Base-by-base conservation (phyloP, 64 coral and sea anemone genomes). In the Stichodactyla helianthus region DNA sequence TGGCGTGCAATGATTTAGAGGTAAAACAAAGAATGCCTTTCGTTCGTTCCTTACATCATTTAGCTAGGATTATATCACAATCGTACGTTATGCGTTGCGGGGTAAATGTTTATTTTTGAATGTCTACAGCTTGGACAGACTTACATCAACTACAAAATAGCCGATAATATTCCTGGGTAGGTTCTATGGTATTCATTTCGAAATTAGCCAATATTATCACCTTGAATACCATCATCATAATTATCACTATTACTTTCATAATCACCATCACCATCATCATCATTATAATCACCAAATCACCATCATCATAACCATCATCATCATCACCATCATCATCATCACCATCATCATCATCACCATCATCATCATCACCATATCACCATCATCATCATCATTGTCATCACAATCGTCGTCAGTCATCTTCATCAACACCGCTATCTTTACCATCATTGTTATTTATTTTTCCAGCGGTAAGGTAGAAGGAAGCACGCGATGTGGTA, bases 121-220 rank as follows among this genome's bases (percentile, higher is more conserved):
- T 74, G 68, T 74, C 85, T 60, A 55, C 78, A 95, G 93, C 86
- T 95, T 85, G 93, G 93, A 26, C 89, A 95, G 52, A 95, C 93
- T 2, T 95, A 95, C 82, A 95, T 91, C 13, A 95, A 95, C 59
- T 95, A 95, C 89, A 95, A 95, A 51, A 95, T 95, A 84, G 81
- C 86, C 0, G 93, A 95, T 56, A 77, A 64, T 3, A 84, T 95
- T 70, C 89, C 89, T 25, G 6, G 10, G 68, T 74, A 74, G 9
- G 68, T 63, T 59, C 3, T 12, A 10, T 10, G 35, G n/a, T 67
- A 31, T 18, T 20, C 50, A 11, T n/a, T 82, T 7, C 14, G 19
- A 82, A 4, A 60, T 15, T 60, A 60, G 35, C 44, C 15, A 10
- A 28, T 60, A 19, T 51, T 61, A 60, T 14, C n/a, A 18, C 59